Evolutionary conservation across 1,140 invertebrate genomes (phyloP).

Genomic region (Euura lappo): DNA sequence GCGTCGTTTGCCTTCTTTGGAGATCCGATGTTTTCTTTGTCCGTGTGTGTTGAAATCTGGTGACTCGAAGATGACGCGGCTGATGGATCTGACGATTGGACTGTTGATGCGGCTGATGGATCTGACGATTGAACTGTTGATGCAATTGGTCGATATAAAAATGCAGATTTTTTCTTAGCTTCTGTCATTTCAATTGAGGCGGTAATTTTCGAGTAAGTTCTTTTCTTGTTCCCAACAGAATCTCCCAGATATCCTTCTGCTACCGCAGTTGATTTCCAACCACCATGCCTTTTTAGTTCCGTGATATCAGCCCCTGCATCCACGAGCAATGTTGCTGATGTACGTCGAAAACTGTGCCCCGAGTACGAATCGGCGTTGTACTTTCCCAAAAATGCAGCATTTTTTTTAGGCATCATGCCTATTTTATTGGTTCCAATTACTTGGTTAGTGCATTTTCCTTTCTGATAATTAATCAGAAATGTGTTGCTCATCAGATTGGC

Average conservation of each 20-base stretch:
- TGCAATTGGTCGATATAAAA: slow-evolving; percentile 8
- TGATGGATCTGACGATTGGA: too few relatives aligned
- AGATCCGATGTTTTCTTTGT: neutral
- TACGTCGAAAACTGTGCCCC: neutral
- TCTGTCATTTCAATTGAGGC: slow-evolving; percentile 1
- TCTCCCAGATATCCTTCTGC: slow-evolving; percentile 21
- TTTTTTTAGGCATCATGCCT: slow-evolving; percentile 20
- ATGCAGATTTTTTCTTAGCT: slow-evolving; percentile 8
- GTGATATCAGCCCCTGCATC: slow-evolving; percentile 16
- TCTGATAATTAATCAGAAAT: slow-evolving; percentile 25
- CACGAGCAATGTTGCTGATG: slow-evolving; percentile 17
- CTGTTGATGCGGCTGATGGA: slow-evolving; percentile 11
- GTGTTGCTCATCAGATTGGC: slow-evolving; percentile 9
- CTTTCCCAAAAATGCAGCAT: slow-evolving; percentile 23
- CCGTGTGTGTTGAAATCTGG: slow-evolving; percentile 5
- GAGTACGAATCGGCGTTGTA: slow-evolving; percentile 2
- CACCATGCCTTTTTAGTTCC: slow-evolving; percentile 17
- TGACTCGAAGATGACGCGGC: neutral
- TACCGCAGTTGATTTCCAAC: neutral
- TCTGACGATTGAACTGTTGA: slow-evolving; percentile 10
- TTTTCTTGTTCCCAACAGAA: slow-evolving; percentile 5
- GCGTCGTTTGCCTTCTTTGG: slow-evolving; percentile 7
- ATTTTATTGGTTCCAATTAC: slow-evolving; percentile 26
- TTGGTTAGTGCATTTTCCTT: slow-evolving; percentile 18
- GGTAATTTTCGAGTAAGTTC: neutral